These are phyloP conservation scores for Agonopterix arenella DNA, from an alignment of 2,888 invertebrate genomes.

Conservation along the genomic window DNA sequence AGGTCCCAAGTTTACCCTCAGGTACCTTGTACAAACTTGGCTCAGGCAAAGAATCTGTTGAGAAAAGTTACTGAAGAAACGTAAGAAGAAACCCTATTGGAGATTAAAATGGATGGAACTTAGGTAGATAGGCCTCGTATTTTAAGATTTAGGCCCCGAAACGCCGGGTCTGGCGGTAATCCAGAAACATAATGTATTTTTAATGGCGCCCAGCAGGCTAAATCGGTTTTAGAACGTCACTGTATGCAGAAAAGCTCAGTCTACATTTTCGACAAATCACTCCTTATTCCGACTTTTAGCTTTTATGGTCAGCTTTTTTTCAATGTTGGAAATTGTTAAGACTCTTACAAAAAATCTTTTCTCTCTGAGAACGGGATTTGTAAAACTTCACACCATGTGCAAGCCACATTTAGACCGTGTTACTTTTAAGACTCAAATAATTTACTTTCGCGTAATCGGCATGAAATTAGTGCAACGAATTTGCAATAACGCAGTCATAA, in stretches of 20 bases:
- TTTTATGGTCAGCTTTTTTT: not conserved
- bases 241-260: conserved; percentile 11
- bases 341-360: not conserved
- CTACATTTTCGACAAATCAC: conserved; percentile 6
- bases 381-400: not conserved
- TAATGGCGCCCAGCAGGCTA: conserved; percentile 42
- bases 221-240: conserved; percentile 34
- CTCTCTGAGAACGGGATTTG: too few species aligned
- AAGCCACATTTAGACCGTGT: conserved; percentile 2
- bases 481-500: conserved; percentile 21
- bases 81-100: too few species aligned
- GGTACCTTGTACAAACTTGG: too few species aligned
- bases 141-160: not conserved
- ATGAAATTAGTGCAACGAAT: conserved; percentile 21
- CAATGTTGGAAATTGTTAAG: not conserved
- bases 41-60: too few species aligned
- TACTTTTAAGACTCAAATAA: too few species aligned
- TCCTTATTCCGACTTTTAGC: conserved; percentile 2
- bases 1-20: too few species aligned
- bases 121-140: too few species aligned
- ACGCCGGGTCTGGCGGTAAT: conserved; percentile 1
- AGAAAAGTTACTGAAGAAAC: too few species aligned
- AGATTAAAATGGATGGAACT: too few species aligned
- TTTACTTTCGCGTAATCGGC: conserved; percentile 12
- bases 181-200: conserved; percentile 42